A percentile compares a stretch with the other conserved stretches of the same genome.
These are phyloP conservation scores for Trichonephila clavipes DNA, from an alignment of 1,140 invertebrate genomes.

Conservation along the genomic window DNA sequence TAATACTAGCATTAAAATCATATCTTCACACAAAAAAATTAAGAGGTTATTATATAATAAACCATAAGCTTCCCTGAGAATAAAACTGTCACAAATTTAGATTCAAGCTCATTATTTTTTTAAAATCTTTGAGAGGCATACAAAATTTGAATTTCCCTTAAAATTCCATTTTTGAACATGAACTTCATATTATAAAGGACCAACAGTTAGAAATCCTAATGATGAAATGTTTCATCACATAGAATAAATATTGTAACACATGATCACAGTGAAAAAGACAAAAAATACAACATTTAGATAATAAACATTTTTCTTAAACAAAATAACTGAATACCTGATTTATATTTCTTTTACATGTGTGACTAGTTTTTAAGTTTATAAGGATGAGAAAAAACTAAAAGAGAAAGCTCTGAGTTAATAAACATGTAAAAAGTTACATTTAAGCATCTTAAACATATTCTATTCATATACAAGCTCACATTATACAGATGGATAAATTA, in stretches of 20 bases:
- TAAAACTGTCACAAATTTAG: neutral
- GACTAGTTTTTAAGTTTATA: conserved; percentile 17
- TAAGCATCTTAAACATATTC: neutral
- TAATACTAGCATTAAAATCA: too few relatives aligned
- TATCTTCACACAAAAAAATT: neutral
- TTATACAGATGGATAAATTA: neutral
- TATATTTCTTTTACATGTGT: neutral
- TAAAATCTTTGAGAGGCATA: neutral
- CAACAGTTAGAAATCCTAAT: neutral
- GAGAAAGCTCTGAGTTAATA: conserved; percentile 4
- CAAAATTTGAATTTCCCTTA: neutral
- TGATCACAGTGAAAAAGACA: neutral
- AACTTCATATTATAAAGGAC: neutral
- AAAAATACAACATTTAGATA: neutral
- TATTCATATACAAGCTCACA: neutral
- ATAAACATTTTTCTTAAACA: neutral
- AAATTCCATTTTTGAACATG: neutral
- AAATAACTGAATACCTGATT: conserved; percentile 7
- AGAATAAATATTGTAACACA: neutral
- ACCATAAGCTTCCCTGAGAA: neutral
- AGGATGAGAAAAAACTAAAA: conserved; percentile 3
- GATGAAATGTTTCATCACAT: neutral
- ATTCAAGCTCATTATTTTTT: neutral
- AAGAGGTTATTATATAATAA: neutral
- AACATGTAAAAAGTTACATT: neutral